Base-by-base conservation (phyloP, 2,797 vertebrate species). In the Rhyacichthys aspro region DNA sequence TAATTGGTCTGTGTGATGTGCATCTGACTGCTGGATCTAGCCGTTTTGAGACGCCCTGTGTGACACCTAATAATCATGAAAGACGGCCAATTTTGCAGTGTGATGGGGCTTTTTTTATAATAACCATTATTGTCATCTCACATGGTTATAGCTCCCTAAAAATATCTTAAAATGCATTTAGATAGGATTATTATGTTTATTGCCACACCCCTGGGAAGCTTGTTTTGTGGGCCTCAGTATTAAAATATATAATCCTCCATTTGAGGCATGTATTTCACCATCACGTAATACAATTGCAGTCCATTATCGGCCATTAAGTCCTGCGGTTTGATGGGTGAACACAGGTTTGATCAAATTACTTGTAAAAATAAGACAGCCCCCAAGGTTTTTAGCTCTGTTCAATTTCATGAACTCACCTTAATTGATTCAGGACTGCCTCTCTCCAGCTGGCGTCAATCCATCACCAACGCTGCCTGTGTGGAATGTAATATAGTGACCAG, bases 341-440 rank as follows among this genome's bases (percentile, higher is more conserved):
- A 70, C 23, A 38, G 59, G 55, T 82, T 84, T 76, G 73, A 83
- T 87, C 55, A 82, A 88, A 91, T 86, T 85, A 87, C 56, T 23
- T 1, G 8, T 55, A 48, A 53, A 32, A 23, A 66, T 11, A 59
- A 72, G 37, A 63, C 45, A 41, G 34, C 61, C 68, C 45, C 43
- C 55, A 12, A 39, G 67, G 63, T 79, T 87, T 19, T 81, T 72
- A 74, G 76, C 77, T 81, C 69, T 76, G 77, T 74, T 87, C 83
- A 80, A 73, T 89, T 85, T 85, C 87, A 88, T 87, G 85, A 88
- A 87, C 75, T 84, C 74, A 59, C 68, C 71, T 76, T 86, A 86
- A 88, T 88, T 89, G 88, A 90, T 91, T 89, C 84, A 81, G 81
- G 75, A 69, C 86, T 89, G 90, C 85, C 88, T 85, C 80, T 75